Conservation (phyloP, 2,888 invertebrate genomes). For the Alsophila aescularia region DNA sequence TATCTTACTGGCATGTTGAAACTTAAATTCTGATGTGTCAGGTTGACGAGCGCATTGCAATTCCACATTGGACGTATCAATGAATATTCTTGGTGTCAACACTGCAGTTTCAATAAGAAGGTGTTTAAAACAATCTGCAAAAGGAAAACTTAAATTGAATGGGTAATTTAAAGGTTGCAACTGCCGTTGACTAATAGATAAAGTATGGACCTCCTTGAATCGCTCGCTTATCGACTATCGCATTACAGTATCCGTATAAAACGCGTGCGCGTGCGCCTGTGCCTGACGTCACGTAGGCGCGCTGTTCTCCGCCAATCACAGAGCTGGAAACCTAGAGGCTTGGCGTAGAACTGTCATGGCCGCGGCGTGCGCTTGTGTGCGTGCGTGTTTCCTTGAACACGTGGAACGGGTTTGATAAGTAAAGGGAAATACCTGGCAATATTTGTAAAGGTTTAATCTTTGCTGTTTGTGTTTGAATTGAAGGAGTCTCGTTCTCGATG, state of each 20-base stretch:
- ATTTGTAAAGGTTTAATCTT: neutral
- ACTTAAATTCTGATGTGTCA: too few relatives aligned
- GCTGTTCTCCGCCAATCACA: constrained; percentile 63
- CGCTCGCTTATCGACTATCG: constrained; percentile 50
- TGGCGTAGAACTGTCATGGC: constrained; percentile 64
- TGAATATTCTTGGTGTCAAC: too few relatives aligned
- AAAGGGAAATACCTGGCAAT: constrained; percentile 1
- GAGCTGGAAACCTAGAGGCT: constrained; percentile 61
- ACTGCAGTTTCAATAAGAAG: too few relatives aligned
- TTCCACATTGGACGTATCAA: too few relatives aligned
- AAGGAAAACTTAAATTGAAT: too few relatives aligned
- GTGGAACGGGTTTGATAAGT: constrained; percentile 28
- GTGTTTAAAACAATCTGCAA: too few relatives aligned
- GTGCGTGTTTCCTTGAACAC: constrained; percentile 42
- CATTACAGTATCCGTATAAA: constrained; percentile 53
- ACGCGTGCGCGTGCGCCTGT: constrained; percentile 56
- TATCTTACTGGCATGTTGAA: neutral
- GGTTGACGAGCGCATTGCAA: too few relatives aligned
- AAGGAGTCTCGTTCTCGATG: too few relatives aligned
- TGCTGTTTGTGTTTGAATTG: neutral
- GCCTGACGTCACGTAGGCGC: constrained; percentile 60
- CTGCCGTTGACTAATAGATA: too few relatives aligned
- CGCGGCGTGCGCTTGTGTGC: constrained; percentile 43
- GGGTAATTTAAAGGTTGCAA: too few relatives aligned
- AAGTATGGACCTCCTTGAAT: constrained; percentile 27